Conservation (phyloP, 2,113 vertebrate species). For the Geococcyx californianus region DNA sequence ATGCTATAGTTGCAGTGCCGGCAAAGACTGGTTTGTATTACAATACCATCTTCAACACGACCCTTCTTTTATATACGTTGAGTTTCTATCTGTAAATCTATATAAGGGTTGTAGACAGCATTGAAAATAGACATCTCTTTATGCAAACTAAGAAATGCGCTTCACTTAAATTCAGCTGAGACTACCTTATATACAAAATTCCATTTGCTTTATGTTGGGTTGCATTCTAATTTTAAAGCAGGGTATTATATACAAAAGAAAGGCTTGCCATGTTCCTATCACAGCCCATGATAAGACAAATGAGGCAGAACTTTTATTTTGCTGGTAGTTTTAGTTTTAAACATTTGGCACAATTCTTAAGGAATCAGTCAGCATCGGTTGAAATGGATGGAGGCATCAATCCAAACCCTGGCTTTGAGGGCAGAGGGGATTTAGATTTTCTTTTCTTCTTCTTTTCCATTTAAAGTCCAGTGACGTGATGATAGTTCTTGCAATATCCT, state of each 20-base stretch:
- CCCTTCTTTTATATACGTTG: background rate
- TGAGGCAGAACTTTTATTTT: background rate
- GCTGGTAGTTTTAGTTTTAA: conserved; percentile 1
- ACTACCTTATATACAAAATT: conserved; percentile 29
- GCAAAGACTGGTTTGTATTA: background rate
- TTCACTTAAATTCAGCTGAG: background rate
- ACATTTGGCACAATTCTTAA: background rate
- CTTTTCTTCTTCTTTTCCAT: background rate
- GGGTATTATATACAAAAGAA: background rate
- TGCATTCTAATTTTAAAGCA: conserved; percentile 30
- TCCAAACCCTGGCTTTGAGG: background rate
- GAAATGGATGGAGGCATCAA: background rate
- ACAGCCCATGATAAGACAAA: background rate
- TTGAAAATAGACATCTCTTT: background rate
- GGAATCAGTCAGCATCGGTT: background rate
- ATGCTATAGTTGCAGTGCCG: background rate
- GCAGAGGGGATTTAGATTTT: background rate
- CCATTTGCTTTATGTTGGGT: background rate
- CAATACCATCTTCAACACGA: background rate
- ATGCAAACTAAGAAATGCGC: background rate
- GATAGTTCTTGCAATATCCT: background rate
- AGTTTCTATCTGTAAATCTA: background rate
- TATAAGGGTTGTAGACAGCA: background rate
- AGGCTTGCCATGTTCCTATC: background rate
- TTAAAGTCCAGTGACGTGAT: background rate